A percentile compares a stretch with the other conserved stretches of the same genome.
Evolutionary conservation across 2,797 vertebrate genomes (phyloP).

Genomic region (Argya squamiceps): DNA sequence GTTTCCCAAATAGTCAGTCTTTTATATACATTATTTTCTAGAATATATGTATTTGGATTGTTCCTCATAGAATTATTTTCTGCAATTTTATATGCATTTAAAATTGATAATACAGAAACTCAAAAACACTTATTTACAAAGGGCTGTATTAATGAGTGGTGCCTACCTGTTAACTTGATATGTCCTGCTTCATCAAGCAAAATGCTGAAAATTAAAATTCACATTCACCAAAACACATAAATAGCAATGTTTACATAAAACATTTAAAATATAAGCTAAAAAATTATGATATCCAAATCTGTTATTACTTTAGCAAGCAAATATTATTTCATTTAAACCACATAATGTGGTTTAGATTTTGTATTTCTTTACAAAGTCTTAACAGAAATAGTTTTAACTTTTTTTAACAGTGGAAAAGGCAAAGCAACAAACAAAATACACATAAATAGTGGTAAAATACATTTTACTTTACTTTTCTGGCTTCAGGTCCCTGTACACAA

Average conservation of each 20-base stretch:
- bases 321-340: neutral
- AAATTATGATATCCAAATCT: neutral
- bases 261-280: neutral
- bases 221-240: constrained; percentile 82
- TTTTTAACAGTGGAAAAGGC: neutral
- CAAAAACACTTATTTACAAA: neutral
- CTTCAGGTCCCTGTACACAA: constrained; percentile 99
- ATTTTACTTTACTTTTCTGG: constrained; percentile 96
- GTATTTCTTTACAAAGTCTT: neutral
- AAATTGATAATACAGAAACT: neutral
- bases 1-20: neutral
- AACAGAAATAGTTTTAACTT: neutral
- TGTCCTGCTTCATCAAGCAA: constrained; percentile 99
- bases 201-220: constrained; percentile 95
- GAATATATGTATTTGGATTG: neutral
- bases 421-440: constrained; percentile 55
- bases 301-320: neutral
- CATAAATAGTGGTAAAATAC: constrained; percentile 68
- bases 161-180: constrained; percentile 98
- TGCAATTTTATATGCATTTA: neutral
- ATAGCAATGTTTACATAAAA: constrained; percentile 67
- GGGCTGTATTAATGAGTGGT: constrained; percentile 27
- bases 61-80: neutral
- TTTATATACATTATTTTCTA: neutral
- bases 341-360: neutral